These are phyloP conservation scores for Yponomeuta malinellus DNA, from an alignment of 2,888 invertebrate species.

Conservation along the genomic window DNA sequence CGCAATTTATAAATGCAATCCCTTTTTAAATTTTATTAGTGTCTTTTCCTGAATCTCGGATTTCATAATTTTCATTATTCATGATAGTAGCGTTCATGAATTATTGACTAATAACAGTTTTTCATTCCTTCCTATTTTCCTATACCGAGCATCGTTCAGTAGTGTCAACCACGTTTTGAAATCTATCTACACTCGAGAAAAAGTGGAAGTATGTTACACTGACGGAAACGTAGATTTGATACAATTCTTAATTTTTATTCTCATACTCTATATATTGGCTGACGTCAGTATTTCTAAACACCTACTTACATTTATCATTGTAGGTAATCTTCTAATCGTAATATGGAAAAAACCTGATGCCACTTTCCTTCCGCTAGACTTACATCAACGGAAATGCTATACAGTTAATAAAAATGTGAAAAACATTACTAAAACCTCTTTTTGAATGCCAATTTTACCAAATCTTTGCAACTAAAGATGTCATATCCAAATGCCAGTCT, in stretches of 20 bases:
- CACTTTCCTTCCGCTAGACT: background rate
- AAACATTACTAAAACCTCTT: too few relatives aligned
- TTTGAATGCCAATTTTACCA: too few relatives aligned
- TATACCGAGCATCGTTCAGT: background rate
- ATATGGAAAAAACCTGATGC: background rate
- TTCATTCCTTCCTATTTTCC: too few relatives aligned
- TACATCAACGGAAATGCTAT: background rate
- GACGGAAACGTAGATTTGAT: background rate
- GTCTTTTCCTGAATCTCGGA: constrained; percentile 29
- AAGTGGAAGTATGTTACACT: background rate
- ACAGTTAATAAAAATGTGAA: background rate
- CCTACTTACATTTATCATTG: background rate
- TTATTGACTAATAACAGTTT: background rate
- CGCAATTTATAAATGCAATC: constrained; percentile 60
- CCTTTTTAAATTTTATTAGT: constrained; percentile 38
- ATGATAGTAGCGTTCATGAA: background rate
- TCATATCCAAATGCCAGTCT: too few relatives aligned
- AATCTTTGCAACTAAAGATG: too few relatives aligned
- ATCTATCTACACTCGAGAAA: background rate
- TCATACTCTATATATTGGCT: constrained; percentile 55
- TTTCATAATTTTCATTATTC: constrained; percentile 17
- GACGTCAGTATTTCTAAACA: constrained; percentile 15
- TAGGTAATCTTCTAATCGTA: constrained; percentile 1
- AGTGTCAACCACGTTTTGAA: background rate
- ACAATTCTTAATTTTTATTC: constrained; percentile 24